Evolutionary conservation across 2,797 vertebrate genomes (phyloP).

Genomic region (Halcyon smyrnensis): DNA sequence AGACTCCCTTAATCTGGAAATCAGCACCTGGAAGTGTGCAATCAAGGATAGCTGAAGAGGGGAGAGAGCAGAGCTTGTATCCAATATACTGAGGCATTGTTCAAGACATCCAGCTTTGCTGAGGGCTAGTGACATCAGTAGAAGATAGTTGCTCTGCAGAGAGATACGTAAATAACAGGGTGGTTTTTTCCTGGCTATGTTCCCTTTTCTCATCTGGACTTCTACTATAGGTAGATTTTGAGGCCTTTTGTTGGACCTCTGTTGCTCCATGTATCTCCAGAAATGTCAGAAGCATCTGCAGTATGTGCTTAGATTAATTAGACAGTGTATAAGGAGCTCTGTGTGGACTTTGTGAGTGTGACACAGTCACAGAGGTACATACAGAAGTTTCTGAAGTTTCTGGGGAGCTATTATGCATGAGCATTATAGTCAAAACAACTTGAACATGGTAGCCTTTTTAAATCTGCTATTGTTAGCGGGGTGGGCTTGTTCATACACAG

Average conservation of each 20-base stretch:
- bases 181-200: neutral
- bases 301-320: neutral
- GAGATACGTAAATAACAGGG: neutral
- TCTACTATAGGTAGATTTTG: neutral
- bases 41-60: neutral
- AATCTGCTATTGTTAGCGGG: neutral
- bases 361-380: neutral
- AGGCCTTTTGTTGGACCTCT: neutral
- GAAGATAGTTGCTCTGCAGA: neutral
- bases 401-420: neutral
- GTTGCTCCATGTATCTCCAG: neutral
- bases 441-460: neutral
- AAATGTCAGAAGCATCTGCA: neutral
- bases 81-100: conserved; percentile 37
- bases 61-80: conserved; percentile 9
- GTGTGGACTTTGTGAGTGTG: fast-evolving
- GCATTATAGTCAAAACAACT: neutral
- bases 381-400: neutral
- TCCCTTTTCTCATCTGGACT: neutral
- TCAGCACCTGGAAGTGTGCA: conserved; percentile 51
- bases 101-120: conserved; percentile 13
- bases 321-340: neutral
- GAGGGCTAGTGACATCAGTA: neutral
- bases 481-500: neutral
- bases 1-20: conserved; percentile 67